These are phyloP conservation scores for Whitmania pigra DNA, from an alignment of 1,140 invertebrate genomes.

Conservation along the genomic window DNA sequence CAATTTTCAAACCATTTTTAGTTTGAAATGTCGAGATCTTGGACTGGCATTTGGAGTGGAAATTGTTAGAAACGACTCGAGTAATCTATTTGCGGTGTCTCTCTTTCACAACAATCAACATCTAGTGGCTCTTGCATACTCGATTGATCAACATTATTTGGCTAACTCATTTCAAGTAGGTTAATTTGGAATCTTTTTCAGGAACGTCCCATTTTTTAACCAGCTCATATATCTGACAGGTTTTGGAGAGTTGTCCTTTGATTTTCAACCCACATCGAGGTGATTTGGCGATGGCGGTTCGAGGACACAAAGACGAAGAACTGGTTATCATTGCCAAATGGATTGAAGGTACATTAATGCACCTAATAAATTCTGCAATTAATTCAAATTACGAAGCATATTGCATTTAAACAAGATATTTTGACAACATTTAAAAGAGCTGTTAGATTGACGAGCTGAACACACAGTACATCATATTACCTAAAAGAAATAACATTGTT, in stretches of 20 bases:
- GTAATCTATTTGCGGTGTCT: conserved; percentile 18
- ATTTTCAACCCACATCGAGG: conserved; percentile 16
- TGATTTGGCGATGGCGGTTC: conserved; percentile 23
- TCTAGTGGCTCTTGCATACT: conserved; percentile 22
- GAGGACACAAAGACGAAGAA: conserved; percentile 20
- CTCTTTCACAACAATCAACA: conserved; percentile 25
- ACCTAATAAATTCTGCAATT: no score
- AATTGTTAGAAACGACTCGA: conserved; percentile 14
- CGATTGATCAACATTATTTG: conserved; percentile 17
- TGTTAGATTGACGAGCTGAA: no score
- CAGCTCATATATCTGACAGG: background rate
- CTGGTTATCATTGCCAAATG: conserved; percentile 19
- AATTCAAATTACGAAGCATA: no score
- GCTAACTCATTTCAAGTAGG: conserved; percentile 18
- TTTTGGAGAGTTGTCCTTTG: conserved; percentile 20
- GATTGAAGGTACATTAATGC: conserved; percentile 8
- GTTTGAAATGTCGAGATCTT: conserved; percentile 20
- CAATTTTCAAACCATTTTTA: conserved; percentile 7
- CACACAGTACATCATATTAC: no score
- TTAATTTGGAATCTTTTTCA: conserved; percentile 1
- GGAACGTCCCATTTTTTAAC: background rate
- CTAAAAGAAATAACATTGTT: background rate
- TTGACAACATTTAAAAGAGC: no score
- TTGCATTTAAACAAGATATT: no score
- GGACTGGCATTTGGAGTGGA: conserved; percentile 21